Evolutionary conservation across 2,888 invertebrate genomes (phyloP), one percentile per base, ranked within the genome.

Genomic region (Lapara coniferarum): DNA sequence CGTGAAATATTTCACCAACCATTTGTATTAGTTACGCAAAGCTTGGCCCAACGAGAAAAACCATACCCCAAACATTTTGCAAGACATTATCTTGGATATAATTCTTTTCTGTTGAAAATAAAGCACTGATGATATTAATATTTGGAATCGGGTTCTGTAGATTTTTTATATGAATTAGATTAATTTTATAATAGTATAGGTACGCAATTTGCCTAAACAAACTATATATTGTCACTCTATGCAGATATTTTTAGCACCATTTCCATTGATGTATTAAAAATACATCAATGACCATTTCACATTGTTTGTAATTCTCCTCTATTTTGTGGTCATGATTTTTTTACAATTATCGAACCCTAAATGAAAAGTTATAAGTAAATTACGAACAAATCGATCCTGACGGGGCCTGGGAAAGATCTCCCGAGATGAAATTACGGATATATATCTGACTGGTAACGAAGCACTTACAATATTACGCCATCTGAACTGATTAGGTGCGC

Each of bases 401-500:
- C 75, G 72, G 74, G 77, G 73, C 69, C 72, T 74, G 78, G 72
- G 49, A 49, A 70, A 73, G 71, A 78, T 77, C 80, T 74, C 75
- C 58, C 71, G 71, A 72, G 75, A 74, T 76, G 70, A 76, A 78
- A 82, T 81, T 80, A 78, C 79, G 67, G 73, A 72, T 76, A 73
- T 79, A 72, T 76, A 73, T 79, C 78, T 75, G 77, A 72, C 69
- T 70, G 55, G 51, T 7, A 19, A 19, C 58, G 53, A 69, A 78
- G 79, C 83, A 81, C 81, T 84, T 77, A 76, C 80, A 73, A 80
- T 83, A 85, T 84, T 82, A 76, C 77, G 73, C 78, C 72, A 78
- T 81, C 75, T 68, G 67, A 73, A 63, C 71, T 76, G 77, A 79
- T 81, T 79, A 78, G 59, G 49, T 49, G 53, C 69, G 19, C 59